These are phyloP conservation scores for Schizopygopsis malacanthus DNA, from an alignment of 2,797 vertebrate genomes.

Conservation along the genomic window DNA sequence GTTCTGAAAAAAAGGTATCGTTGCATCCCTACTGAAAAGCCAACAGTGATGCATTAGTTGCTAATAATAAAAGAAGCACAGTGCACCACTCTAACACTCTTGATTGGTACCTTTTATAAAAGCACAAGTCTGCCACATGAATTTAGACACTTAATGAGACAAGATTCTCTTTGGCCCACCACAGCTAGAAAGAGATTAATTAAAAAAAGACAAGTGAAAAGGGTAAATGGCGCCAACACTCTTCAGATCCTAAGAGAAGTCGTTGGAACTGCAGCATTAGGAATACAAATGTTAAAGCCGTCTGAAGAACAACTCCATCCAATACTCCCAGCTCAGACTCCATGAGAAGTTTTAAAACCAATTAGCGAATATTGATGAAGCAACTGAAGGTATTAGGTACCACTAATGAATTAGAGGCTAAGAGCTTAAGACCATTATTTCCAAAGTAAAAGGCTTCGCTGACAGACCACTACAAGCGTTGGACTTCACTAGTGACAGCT, in stretches of 20 bases:
- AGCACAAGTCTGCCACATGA: slow-evolving; percentile 25
- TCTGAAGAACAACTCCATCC: slow-evolving; percentile 48
- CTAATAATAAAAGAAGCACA: slow-evolving; percentile 34
- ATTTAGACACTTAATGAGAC: slow-evolving; percentile 36
- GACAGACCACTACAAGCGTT: slow-evolving; percentile 17
- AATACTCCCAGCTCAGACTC: slow-evolving; percentile 56
- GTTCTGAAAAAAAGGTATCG: too few species aligned
- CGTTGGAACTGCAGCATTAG: slow-evolving; percentile 48
- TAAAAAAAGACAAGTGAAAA: slow-evolving; percentile 44
- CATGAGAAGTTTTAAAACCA: slow-evolving; percentile 57
- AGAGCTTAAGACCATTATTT: slow-evolving; percentile 43
- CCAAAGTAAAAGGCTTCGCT: slow-evolving; percentile 23
- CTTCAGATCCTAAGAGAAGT: slow-evolving; percentile 42
- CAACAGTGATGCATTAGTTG: slow-evolving; percentile 18
- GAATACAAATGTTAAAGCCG: slow-evolving; percentile 47
- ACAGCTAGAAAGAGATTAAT: slow-evolving; percentile 8
- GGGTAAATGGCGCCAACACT: slow-evolving; percentile 14
- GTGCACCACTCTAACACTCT: slow-evolving; percentile 14
- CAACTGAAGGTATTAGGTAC: slow-evolving; percentile 45
- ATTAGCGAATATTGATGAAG: slow-evolving; percentile 62
- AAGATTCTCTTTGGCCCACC: slow-evolving; percentile 28
- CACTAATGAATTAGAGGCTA: slow-evolving; percentile 45
- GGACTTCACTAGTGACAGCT: slow-evolving; percentile 28
- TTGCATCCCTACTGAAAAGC: not conserved
- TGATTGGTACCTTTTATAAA: slow-evolving; percentile 30